phyloP scores from a whole-genome alignment of 2,113 vertebrate species.

The Suricata suricatta region DNA sequence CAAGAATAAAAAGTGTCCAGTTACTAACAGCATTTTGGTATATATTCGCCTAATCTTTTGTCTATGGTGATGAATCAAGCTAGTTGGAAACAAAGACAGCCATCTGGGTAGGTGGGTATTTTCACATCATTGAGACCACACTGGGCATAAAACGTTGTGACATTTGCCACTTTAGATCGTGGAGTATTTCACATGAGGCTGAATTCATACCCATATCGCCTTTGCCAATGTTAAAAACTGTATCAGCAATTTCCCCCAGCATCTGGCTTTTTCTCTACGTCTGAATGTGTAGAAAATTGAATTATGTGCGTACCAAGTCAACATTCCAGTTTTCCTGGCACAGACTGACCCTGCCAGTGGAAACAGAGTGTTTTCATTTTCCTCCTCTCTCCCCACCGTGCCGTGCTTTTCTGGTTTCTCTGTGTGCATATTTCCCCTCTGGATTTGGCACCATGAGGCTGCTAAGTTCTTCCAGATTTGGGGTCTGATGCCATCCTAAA shows the following conservation, averaged over 20 bases:
- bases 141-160: accelerated
- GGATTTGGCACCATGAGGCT: not conserved
- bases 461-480: constrained; percentile 67
- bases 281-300: constrained; percentile 48
- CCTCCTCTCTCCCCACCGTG: not conserved
- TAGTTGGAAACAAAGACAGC: not conserved
- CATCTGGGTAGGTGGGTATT: not conserved
- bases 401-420: constrained; percentile 41
- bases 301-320: constrained; percentile 6
- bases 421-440: not conserved
- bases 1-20: not conserved
- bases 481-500: not conserved
- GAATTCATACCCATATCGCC: not conserved
- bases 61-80: not conserved
- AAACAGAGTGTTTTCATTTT: constrained; percentile 60
- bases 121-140: not conserved
- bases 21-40: not conserved
- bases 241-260: not conserved
- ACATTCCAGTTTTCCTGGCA: constrained; percentile 54
- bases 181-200: not conserved
- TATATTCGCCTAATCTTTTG: not conserved
- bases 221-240: not conserved
- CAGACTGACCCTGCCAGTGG: not conserved
- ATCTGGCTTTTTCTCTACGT: not conserved
- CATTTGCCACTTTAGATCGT: not conserved